phyloP scores from a whole-genome alignment of 2,113 vertebrate species.

The Cisticola juncidis region DNA sequence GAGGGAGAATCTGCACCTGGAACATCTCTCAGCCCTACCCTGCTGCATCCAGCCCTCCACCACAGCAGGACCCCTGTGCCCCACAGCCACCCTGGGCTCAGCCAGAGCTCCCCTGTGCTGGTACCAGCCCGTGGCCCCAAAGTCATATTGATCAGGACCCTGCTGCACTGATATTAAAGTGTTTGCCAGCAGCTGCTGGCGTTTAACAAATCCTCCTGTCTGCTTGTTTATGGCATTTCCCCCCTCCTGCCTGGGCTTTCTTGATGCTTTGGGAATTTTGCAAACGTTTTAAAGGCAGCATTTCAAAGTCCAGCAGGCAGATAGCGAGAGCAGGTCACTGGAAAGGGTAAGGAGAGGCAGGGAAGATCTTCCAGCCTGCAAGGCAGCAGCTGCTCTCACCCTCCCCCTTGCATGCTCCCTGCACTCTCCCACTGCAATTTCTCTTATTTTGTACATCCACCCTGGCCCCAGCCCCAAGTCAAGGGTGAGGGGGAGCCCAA shows the following conservation, averaged over 20 bases:
- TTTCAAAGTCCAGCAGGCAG: background rate
- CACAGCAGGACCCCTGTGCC: rapidly evolving
- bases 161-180: background rate
- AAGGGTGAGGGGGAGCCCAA: background rate
- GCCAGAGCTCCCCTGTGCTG: background rate
- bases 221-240: background rate
- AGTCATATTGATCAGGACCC: rapidly evolving
- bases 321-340: rapidly evolving
- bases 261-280: background rate
- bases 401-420: background rate
- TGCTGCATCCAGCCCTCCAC: rapidly evolving
- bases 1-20: background rate
- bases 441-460: rapidly evolving
- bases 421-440: background rate
- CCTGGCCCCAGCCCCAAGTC: background rate
- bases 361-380: background rate
- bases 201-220: background rate
- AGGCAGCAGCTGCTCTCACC: background rate
- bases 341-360: background rate
- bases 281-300: background rate
- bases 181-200: background rate
- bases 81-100: background rate
- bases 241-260: background rate
- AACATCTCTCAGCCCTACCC: background rate
- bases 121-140: rapidly evolving